These are phyloP conservation scores for Philereme transversata DNA, from an alignment of 2,888 invertebrate genomes.

Conservation along the genomic window DNA sequence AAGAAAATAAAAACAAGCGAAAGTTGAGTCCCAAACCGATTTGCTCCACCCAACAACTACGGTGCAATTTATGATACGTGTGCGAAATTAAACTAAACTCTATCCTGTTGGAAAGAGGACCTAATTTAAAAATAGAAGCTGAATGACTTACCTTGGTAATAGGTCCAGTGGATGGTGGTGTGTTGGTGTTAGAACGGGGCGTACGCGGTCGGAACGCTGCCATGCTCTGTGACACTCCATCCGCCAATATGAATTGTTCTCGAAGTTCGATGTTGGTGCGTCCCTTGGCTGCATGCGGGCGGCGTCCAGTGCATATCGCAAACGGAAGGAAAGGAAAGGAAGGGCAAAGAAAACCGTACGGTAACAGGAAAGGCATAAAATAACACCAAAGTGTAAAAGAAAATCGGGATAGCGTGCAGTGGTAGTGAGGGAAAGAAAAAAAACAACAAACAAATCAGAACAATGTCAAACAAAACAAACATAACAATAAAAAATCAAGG, in stretches of 20 bases:
- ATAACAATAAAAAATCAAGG: constrained; percentile 61
- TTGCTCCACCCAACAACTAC: constrained; percentile 81
- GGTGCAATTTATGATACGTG: constrained; percentile 77
- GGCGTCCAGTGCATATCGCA: constrained; percentile 78
- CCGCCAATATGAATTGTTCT: constrained; percentile 99
- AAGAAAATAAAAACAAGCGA: constrained; percentile 62
- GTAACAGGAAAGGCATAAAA: constrained; percentile 69
- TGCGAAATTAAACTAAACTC: constrained; percentile 71
- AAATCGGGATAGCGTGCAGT: constrained; percentile 75
- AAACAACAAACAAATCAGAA: constrained; percentile 83
- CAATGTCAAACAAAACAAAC: constrained; percentile 79
- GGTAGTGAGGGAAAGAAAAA: constrained; percentile 77
- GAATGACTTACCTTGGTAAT: constrained; percentile 94
- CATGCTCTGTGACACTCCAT: constrained; percentile 99
- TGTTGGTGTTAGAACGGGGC: constrained; percentile 90
- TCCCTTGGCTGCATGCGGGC: constrained; percentile 96
- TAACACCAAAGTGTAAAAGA: constrained; percentile 75
- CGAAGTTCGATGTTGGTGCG: constrained; percentile 99
- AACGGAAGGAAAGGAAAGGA: constrained; percentile 56
- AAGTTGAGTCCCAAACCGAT: constrained; percentile 75
- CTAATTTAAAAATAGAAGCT: constrained; percentile 50
- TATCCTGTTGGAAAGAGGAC: constrained; percentile 66
- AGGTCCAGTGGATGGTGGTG: constrained; percentile 91
- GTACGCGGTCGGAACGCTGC: constrained; percentile 98
- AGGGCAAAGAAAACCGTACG: constrained; percentile 73